These are phyloP conservation scores for Mactra quadrangularis DNA, from an alignment of 1,140 invertebrate genomes.

Conservation along the genomic window DNA sequence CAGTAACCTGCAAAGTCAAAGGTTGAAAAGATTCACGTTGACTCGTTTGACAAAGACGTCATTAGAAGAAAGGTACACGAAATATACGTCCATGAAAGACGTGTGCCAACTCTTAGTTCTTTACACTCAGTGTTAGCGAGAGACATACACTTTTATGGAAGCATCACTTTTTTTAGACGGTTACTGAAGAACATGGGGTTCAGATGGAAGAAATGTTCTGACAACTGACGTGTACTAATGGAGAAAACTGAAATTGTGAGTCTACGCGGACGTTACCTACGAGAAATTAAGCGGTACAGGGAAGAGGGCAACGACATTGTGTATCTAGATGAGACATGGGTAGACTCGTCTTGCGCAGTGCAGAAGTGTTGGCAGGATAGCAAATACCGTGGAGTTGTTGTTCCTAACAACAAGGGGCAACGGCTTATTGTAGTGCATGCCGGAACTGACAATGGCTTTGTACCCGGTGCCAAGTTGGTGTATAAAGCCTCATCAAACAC, in stretches of 20 bases:
- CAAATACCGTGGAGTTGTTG: neutral
- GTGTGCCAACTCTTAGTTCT: neutral
- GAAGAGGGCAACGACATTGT: neutral
- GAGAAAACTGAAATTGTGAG: neutral
- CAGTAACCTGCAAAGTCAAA: too few species aligned
- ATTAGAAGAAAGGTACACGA: neutral
- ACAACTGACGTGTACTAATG: neutral
- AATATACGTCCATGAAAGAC: neutral
- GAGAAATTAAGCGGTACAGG: neutral
- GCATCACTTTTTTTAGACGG: neutral
- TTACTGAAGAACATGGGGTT: neutral
- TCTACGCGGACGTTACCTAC: neutral
- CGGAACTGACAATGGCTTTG: neutral
- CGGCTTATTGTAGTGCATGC: conserved; percentile 9
- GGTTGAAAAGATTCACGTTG: neutral
- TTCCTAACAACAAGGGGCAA: neutral
- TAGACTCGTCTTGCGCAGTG: neutral
- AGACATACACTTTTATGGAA: neutral
- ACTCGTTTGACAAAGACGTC: neutral
- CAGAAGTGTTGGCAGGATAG: neutral
- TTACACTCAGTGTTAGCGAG: neutral
- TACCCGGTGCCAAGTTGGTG: neutral
- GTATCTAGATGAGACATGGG: neutral
- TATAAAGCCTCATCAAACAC: neutral
- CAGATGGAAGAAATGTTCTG: neutral